phyloP scores from a whole-genome alignment of 2,888 invertebrate species.

The Chydorus sphaericus region DNA sequence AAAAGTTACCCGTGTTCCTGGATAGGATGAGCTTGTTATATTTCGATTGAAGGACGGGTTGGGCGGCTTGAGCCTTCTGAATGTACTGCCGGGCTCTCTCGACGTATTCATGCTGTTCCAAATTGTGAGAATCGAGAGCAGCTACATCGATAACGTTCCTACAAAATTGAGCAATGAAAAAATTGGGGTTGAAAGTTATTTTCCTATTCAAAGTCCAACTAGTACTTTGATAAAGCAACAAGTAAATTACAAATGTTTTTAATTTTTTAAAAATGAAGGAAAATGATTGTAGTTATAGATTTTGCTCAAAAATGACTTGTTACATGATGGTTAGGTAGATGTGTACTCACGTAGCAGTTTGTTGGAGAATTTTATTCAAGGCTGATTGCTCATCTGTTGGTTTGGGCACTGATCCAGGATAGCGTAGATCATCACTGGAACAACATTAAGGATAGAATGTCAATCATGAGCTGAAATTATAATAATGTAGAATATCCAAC shows the following conservation, averaged over 20 bases:
- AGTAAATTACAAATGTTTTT: too few species aligned
- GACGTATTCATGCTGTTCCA: conserved; percentile 76
- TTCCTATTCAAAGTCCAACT: too few species aligned
- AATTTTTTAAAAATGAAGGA: not conserved
- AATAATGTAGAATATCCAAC: conserved; percentile 14
- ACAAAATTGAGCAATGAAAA: too few species aligned
- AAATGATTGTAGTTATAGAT: not conserved
- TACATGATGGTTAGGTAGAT: too few species aligned
- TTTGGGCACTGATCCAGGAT: conserved; percentile 47
- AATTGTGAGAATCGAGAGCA: conserved; percentile 69
- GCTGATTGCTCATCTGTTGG: conserved; percentile 85
- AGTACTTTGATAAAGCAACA: too few species aligned
- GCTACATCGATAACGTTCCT: conserved; percentile 91
- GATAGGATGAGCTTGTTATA: not conserved
- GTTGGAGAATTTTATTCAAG: conserved; percentile 71
- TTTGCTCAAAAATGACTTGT: too few species aligned
- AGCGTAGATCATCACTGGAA: conserved; percentile 47
- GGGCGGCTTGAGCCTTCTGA: conserved; percentile 33
- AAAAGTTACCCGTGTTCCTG: not conserved
- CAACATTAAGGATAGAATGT: too few species aligned
- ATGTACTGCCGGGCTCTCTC: conserved; percentile 63
- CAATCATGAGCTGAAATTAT: too few species aligned
- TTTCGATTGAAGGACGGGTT: conserved; percentile 12
- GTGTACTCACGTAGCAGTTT: conserved; percentile 68
- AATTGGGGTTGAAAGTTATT: too few species aligned